Conservation (phyloP, 2,888 invertebrate genomes). For the Sesamia inferens region DNA sequence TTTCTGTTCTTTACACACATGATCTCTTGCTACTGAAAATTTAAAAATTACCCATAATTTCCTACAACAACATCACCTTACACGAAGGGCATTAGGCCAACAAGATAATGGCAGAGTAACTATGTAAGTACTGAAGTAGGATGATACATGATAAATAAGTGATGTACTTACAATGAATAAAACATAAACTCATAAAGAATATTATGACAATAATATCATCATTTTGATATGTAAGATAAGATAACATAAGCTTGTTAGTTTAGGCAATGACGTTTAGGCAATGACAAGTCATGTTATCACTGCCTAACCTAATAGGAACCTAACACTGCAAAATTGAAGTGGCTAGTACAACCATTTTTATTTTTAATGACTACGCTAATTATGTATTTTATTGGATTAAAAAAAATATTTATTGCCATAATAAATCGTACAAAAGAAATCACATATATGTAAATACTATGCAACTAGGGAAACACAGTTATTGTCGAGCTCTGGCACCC, state of each 20-base stretch:
- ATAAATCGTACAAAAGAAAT: too few relatives aligned
- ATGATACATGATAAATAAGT: background rate
- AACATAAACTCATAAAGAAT: constrained; percentile 23
- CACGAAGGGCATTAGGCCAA: constrained; percentile 43
- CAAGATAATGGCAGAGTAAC: constrained; percentile 14
- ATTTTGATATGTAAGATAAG: background rate
- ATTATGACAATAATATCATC: constrained; percentile 12
- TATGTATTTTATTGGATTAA: constrained; percentile 2
- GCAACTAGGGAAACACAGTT: too few relatives aligned
- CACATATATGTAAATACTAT: too few relatives aligned
- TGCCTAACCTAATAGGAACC: background rate
- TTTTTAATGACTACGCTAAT: background rate
- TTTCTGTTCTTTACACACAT: constrained; percentile 14
- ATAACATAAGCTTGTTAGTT: background rate
- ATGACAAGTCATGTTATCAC: too few relatives aligned
- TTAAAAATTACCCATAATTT: constrained; percentile 32
- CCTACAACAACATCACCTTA: constrained; percentile 22
- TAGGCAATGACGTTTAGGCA: too few relatives aligned
- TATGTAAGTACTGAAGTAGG: background rate
- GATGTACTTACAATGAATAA: constrained; percentile 34
- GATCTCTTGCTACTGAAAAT: constrained; percentile 2
- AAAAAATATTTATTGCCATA: too few relatives aligned
- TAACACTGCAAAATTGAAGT: background rate
- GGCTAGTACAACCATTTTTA: constrained; percentile 6
- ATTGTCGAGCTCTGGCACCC: too few relatives aligned